Conservation (phyloP, 2,797 vertebrate species). For the Vireo griseus region DNA sequence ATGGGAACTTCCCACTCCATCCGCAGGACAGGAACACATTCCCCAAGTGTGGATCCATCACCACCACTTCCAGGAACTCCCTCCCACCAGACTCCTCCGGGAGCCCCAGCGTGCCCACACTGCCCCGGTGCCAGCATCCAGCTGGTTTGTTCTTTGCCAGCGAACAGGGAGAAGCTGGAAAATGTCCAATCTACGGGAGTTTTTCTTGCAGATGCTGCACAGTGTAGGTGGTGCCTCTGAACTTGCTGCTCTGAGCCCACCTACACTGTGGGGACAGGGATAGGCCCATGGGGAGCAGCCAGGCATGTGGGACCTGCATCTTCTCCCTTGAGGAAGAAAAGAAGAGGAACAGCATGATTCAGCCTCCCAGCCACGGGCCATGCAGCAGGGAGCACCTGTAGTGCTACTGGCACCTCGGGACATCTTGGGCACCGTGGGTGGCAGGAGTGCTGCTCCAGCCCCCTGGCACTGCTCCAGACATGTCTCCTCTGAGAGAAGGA, state of each 20-base stretch:
- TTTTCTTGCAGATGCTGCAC: neutral
- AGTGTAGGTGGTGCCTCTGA: neutral
- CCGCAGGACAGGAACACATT: accelerated
- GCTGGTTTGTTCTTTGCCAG: neutral
- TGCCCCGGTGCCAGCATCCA: neutral
- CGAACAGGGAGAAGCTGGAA: neutral
- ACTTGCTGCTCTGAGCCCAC: neutral
- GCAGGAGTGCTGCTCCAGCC: neutral
- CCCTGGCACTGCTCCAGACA: neutral
- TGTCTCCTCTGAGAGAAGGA: neutral
- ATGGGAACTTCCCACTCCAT: neutral
- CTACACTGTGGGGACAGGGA: neutral
- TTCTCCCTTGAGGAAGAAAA: neutral
- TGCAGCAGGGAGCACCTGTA: neutral
- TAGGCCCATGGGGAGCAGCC: neutral
- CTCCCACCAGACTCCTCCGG: neutral
- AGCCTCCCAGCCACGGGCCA: neutral
- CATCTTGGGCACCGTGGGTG: neutral
- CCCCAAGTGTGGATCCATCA: accelerated
- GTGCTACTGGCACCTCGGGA: neutral
- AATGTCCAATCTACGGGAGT: accelerated
- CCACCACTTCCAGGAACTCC: neutral
- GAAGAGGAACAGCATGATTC: neutral
- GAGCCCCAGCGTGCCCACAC: neutral
- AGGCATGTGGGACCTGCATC: accelerated